Conservation (phyloP, 2,888 invertebrate species). For the Dryadula phaetusa region DNA sequence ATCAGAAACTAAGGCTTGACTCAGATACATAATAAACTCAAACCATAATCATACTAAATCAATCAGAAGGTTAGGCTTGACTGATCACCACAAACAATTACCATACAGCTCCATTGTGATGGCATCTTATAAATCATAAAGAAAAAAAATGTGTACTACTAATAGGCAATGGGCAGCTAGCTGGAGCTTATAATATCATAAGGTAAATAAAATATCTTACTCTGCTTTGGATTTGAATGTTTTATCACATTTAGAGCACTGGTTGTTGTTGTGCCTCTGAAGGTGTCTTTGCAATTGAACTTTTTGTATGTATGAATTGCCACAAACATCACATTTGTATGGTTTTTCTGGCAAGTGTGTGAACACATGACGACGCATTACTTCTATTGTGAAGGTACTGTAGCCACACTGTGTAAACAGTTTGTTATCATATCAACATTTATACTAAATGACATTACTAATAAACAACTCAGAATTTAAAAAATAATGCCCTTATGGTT, state of each 20-base stretch:
- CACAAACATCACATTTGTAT: constrained; percentile 87
- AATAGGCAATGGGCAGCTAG: no score
- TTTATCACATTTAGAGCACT: constrained; percentile 77
- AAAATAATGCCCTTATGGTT: no score
- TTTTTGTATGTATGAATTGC: constrained; percentile 92
- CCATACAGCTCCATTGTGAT: no score
- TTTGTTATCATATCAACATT: neutral
- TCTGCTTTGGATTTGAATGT: constrained; percentile 57
- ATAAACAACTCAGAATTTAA: no score
- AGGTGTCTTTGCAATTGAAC: constrained; percentile 91
- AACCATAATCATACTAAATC: no score
- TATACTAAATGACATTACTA: no score
- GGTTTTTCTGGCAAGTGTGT: constrained; percentile 84
- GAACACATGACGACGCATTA: constrained; percentile 89
- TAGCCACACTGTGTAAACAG: constrained; percentile 86
- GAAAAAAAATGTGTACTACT: no score
- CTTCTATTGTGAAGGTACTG: constrained; percentile 92
- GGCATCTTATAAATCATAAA: no score
- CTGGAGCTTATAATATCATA: neutral
- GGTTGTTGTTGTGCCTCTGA: constrained; percentile 88
- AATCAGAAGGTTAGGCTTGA: no score
- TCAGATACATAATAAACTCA: no score
- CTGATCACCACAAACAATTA: no score
- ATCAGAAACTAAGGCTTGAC: no score
- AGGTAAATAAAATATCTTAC: constrained; percentile 46